Evolutionary conservation across 2,113 vertebrate species (phyloP), one percentile per base, ranked within the genome.

Genomic region (Lepus americanus): DNA sequence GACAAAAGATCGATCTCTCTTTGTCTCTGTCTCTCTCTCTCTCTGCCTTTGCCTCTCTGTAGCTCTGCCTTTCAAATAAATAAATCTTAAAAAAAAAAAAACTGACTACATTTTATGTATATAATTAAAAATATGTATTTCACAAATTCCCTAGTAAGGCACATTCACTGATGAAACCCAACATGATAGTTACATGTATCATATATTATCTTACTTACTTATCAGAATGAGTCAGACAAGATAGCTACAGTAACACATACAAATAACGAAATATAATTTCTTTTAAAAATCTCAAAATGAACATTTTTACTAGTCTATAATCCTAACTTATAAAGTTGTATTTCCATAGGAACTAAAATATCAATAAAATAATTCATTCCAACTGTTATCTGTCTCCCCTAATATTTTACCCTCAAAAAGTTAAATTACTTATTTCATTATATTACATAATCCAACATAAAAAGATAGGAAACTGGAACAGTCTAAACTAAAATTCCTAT

Each of bases 301-400:
- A 91, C 22, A 93, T 49, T 90, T 90, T 69, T 29, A 92, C 53
- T 93, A 10, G 88, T 29, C 78, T 84, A 84, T 63, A 90, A 88
- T 80, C 19, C 25, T 51, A 94, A 90, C 49, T 86, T 95, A 79
- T 95, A 87, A 93, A 33, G 14, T 3, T 76, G 19, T 22, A 64
- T 59, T 83, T 85, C 7, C n/a, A 77, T 10, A 80, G 36, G 33
- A 92, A 66, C 72, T 84, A 93, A 63, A 78, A 36, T 59, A 91
- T 49, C 27, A 92, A 92, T 6, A 82, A 70, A 94, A 85, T 23
- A 79, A n/a, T 33, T 95, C 8, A 33, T 66, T 94, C 13, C 72
- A 94, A 23, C 67, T 95, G 9, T 74, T 83, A 76, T 39, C 29
- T 89, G 55, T 16, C 49, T 97, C 36, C 22, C 49, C 86, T 83